Base-by-base conservation (phyloP, 2,888 invertebrate genomes). In the Acheta domesticus region DNA sequence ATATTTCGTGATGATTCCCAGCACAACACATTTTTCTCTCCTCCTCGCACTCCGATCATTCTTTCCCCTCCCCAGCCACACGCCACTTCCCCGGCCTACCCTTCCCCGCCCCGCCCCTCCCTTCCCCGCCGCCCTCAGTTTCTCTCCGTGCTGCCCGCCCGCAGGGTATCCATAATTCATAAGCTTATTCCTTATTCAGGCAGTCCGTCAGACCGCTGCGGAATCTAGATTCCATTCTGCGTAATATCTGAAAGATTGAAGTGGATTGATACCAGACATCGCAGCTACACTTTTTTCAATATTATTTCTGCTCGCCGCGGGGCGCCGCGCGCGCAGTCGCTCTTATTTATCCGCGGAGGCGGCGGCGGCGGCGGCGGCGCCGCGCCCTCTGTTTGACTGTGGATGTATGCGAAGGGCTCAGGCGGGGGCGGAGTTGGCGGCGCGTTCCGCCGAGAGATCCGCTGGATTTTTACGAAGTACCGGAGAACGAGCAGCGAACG, bases 121-220 rank as follows among this genome's bases (percentile, higher is more conserved):
- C 62, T 12, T 62, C 62, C n/a, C 62, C 16, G n/a, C 16, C 62
- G 14, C 62, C 16, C 16, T 62, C 62, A 62, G 62, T 62, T 36
- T 36, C 36, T 36, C 36, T 36, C 36, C 36, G 8, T 8, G 36
- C 36, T 36, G 36, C 36, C 36, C 62, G 62, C 62, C 62, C 62
- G 62, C 62, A 62, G 62, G 62, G 62, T 16, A 62, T 62, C 62
- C 62, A 62, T 62, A 62, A 62, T 62, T 62, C 62, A 62, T 62
- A 62, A 62, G 62, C 62, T 62, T 62, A 62, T 62, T 62, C 62
- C 62, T 62, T 62, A 62, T 62, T 62, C 62, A 62, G 62, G 62
- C 62, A 62, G 62, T 62, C 62, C 62, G 62, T 62, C 62, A 62
- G 62, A 11, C 62, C 62, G 62, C 62, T 62, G 62, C n/a, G 16